Evolutionary conservation across 2,888 invertebrate species (phyloP).

Genomic region (Zygogramma bicolorata): DNA sequence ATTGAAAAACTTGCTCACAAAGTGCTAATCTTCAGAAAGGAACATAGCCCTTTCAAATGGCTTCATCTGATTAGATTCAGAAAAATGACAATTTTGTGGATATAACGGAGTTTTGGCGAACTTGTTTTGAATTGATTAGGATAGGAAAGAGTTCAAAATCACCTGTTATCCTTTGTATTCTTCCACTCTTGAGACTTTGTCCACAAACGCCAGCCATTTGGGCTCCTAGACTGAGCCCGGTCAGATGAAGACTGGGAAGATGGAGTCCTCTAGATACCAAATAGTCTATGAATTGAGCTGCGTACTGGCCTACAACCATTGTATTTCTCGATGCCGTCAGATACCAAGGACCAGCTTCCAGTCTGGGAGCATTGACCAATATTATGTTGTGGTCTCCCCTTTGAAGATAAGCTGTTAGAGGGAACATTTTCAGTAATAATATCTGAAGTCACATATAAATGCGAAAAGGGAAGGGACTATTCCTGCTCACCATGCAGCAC

Average conservation of each 20-base stretch:
- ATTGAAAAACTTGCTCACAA: no score
- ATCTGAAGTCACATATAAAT: no score
- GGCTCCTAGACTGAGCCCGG: conserved; percentile 75
- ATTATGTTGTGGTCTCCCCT: conserved; percentile 73
- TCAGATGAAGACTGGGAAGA: conserved; percentile 70
- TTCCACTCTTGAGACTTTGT: conserved; percentile 69
- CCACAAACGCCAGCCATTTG: conserved; percentile 77
- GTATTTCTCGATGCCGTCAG: conserved; percentile 71
- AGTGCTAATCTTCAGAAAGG: no score
- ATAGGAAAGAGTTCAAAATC: conserved; percentile 7
- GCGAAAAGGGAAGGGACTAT: no score
- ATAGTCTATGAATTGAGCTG: conserved; percentile 72
- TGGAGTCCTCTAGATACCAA: conserved; percentile 71
- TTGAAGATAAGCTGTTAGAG: conserved; percentile 72
- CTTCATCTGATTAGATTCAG: no score
- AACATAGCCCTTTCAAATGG: no score
- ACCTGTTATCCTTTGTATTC: conserved; percentile 73
- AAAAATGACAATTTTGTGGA: no score
- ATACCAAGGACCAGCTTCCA: conserved; percentile 77
- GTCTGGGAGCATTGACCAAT: conserved; percentile 70
- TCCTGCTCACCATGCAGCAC: no score
- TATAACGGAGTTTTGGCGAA: no score
- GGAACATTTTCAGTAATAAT: no score
- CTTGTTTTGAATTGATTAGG: no score
- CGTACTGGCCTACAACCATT: conserved; percentile 72